Base-by-base conservation (phyloP, 2,797 vertebrate species). In the Etheostoma nigrum region DNA sequence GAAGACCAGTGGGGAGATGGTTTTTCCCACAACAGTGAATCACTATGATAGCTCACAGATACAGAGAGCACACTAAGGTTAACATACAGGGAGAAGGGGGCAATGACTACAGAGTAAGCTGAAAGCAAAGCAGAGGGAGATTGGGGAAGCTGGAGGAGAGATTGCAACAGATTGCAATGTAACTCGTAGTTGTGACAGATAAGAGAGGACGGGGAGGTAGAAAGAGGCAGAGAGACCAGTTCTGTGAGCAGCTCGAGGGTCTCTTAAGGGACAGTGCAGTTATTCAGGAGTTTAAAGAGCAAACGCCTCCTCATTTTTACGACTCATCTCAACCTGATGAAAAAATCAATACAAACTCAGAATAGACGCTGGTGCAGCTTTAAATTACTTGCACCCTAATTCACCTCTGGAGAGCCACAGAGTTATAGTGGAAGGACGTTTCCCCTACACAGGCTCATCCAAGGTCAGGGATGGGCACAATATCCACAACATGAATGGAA, bases 331-430 rank as follows among this genome's bases (percentile, higher is more conserved):
- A 71, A 79, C 58, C 67, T 74, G 79, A 88, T 87, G 27, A 52
- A 67, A 83, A 81, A 89, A 89, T 89, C 85, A 60, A 88, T 90
- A 78, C 23, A 4, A 27, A n/a, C 64, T 82, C 42, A 64, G 64
- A 86, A 48, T 65, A 71, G 72, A 78, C 47, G 47, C 62, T 53
- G 42, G 44, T 53, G 36, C 54, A 49, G 74, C 58, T 82, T 86
- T 79, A 75, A 88, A 87, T 81, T 67, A 77, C 58, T 21, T 70
- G 83, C 87, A 88, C 68, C 67, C 67, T 68, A 63, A 74, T 83
- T 83, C 76, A 83, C 74, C 83, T 48, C 61, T 44, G 36, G 71
- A 85, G 54, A 82, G 74, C 18, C 27, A n/a, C 6, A 6, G 44
- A 55, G 62, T 58, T 48, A 58, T 8, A 57, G 65, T 1, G 52